Conservation (phyloP, 2,888 invertebrate species). For the Tuberolachnus salignus region DNA sequence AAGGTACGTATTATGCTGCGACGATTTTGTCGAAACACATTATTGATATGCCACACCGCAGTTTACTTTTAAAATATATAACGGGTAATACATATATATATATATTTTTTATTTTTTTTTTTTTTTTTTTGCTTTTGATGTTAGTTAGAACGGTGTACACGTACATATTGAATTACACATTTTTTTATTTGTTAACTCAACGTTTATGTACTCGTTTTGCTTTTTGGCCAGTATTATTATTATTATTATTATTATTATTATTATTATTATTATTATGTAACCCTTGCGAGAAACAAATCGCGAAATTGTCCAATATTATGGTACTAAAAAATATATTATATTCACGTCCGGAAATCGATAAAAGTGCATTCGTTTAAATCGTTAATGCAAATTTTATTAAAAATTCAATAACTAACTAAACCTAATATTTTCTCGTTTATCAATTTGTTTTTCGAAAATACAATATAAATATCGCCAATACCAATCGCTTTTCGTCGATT, state of each 20-base stretch:
- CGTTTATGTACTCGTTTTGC: not conserved
- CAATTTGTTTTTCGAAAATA: not conserved
- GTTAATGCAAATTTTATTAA: no score
- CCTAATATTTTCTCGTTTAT: not conserved
- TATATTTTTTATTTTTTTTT: not conserved
- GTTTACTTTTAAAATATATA: not conserved
- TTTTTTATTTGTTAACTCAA: conserved; percentile 3
- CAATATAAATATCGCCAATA: not conserved
- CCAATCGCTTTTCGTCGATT: conserved; percentile 2
- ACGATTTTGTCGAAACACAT: conserved; percentile 13
- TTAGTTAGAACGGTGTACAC: conserved; percentile 48
- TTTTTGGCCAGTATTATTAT: not conserved
- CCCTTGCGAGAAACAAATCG: no score
- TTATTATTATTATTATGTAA: no score
- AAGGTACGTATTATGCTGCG: not conserved
- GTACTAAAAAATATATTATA: not conserved
- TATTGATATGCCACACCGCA: conserved; percentile 20
- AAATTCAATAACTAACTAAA: not conserved
- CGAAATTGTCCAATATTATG: no score
- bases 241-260: no score
- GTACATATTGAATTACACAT: conserved; percentile 5
- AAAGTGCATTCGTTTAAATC: not conserved
- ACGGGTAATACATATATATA: not conserved
- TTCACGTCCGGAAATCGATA: not conserved
- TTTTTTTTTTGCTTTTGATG: conserved; percentile 30